A percentile compares a stretch with the other conserved stretches of the same genome.
These are phyloP conservation scores for Scrobipalpa costella DNA, from an alignment of 2,888 invertebrate species.

Conservation along the genomic window DNA sequence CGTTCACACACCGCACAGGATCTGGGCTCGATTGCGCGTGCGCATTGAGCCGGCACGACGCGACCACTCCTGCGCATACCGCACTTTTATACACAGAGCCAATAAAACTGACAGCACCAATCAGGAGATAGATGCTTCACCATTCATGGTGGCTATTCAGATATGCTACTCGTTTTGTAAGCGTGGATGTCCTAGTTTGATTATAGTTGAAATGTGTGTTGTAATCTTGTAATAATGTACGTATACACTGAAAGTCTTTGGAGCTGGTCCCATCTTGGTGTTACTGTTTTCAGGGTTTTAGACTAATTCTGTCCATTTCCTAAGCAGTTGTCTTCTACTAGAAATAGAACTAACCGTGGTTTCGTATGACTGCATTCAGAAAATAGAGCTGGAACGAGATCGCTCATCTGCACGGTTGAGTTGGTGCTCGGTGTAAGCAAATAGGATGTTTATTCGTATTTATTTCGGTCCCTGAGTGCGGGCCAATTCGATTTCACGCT, in stretches of 20 bases:
- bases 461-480: slow-evolving; percentile 75
- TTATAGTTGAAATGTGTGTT: neutral
- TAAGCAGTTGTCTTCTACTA: too few relatives aligned
- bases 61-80: slow-evolving; percentile 57
- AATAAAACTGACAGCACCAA: neutral
- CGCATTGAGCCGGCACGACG: slow-evolving; percentile 38
- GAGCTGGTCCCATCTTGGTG: too few relatives aligned
- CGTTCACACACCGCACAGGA: slow-evolving; percentile 72
- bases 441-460: slow-evolving; percentile 57
- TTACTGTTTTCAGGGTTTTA: too few relatives aligned
- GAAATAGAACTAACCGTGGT: neutral
- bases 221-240: neutral
- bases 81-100: slow-evolving; percentile 43
- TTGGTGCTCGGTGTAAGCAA: slow-evolving; percentile 46
- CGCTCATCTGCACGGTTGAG: neutral
- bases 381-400: slow-evolving; percentile 16
- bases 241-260: too few relatives aligned
- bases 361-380: neutral
- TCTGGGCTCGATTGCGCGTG: slow-evolving; percentile 74
- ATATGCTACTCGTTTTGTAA: neutral
- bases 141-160: neutral
- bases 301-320: too few relatives aligned
- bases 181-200: neutral
- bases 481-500: slow-evolving; percentile 78
- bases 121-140: slow-evolving; percentile 4